These are phyloP conservation scores for Linepithema humile DNA, from an alignment of 1,140 invertebrate genomes.

Conservation along the genomic window DNA sequence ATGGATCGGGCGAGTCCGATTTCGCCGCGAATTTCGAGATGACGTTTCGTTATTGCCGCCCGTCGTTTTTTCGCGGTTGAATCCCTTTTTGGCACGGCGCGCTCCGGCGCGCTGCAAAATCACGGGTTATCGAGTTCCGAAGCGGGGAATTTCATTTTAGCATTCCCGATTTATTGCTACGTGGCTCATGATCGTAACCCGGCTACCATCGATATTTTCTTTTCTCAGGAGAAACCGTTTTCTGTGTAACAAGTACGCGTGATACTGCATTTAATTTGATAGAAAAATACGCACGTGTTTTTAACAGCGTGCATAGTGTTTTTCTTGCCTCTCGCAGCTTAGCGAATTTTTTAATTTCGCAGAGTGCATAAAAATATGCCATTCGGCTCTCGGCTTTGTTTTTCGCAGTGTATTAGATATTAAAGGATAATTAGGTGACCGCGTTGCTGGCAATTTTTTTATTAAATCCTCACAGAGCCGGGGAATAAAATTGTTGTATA, in stretches of 20 bases:
- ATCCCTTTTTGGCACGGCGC: background rate
- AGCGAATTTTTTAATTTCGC: background rate
- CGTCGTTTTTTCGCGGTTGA: slow-evolving; percentile 6
- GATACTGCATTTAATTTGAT: background rate
- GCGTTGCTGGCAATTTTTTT: too few relatives aligned
- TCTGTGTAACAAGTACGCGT: slow-evolving; percentile 18
- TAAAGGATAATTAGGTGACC: too few relatives aligned
- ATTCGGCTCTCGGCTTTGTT: too few relatives aligned
- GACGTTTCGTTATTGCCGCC: background rate
- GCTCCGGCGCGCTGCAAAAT: slow-evolving; percentile 14
- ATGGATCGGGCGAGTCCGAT: slow-evolving; percentile 18
- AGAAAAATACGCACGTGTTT: background rate
- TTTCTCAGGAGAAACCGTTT: background rate
- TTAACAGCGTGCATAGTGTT: background rate
- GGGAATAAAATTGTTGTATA: too few relatives aligned
- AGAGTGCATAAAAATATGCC: too few relatives aligned
- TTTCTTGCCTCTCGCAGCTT: background rate
- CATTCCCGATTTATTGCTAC: slow-evolving; percentile 54
- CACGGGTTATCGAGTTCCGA: slow-evolving; percentile 21
- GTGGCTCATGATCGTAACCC: slow-evolving; percentile 54
- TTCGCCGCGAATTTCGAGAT: background rate
- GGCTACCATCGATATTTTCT: slow-evolving; percentile 24
- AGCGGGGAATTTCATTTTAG: background rate
- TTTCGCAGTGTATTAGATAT: too few relatives aligned
- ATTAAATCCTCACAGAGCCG: too few relatives aligned